Conservation (phyloP, 2,888 invertebrate genomes). For the Pterostichus niger region DNA sequence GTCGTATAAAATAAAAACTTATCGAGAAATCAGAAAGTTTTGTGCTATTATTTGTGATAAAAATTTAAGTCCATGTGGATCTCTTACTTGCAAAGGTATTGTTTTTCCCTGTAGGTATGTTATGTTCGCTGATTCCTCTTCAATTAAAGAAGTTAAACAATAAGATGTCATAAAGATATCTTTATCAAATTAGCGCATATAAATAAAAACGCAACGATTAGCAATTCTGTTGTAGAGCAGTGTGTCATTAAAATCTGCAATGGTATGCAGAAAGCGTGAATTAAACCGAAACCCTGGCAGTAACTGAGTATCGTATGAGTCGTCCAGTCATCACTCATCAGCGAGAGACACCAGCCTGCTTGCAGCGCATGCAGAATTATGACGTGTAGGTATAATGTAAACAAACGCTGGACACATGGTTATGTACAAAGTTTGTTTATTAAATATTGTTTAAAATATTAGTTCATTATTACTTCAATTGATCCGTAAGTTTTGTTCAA, state of each 20-base stretch:
- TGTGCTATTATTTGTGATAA: too few relatives aligned
- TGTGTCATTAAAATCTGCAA: constrained; percentile 52
- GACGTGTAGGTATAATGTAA: constrained; percentile 31
- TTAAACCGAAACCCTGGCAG: constrained; percentile 14
- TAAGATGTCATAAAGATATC: background rate
- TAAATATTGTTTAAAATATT: too few relatives aligned
- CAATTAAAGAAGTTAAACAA: too few relatives aligned
- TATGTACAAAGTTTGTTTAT: background rate
- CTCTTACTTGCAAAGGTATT: too few relatives aligned
- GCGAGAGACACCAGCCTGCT: background rate
- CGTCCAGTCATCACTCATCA: constrained; percentile 5
- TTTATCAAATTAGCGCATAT: constrained; percentile 32
- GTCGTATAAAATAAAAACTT: too few relatives aligned
- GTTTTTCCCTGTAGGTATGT: too few relatives aligned
- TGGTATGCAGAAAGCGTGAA: constrained; percentile 12
- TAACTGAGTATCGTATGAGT: constrained; percentile 37
- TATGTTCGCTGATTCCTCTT: too few relatives aligned
- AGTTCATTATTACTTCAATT: too few relatives aligned
- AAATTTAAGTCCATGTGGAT: too few relatives aligned
- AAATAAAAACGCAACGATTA: constrained; percentile 14
- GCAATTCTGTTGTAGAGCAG: constrained; percentile 31
- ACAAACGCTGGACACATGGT: constrained; percentile 5
- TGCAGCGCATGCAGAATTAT: background rate
- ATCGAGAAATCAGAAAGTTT: too few relatives aligned
- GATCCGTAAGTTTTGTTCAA: too few relatives aligned